Base-by-base conservation (phyloP, 2,797 vertebrate genomes). In the Chelon auratus region DNA sequence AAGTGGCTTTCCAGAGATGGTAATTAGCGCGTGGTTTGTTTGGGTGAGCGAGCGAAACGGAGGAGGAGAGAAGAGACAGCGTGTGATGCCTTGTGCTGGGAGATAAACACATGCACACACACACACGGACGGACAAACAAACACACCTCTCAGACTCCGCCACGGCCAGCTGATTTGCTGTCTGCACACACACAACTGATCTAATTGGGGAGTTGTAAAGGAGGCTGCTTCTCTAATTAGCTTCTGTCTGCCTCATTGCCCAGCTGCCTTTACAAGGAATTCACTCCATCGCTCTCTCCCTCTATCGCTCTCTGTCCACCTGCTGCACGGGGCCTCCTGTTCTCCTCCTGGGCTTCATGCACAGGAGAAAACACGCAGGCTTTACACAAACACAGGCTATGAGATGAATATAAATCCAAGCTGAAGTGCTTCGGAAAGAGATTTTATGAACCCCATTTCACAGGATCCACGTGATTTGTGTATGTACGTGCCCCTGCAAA, bases 181-280 rank as follows among this genome's bases (percentile, higher is more conserved):
- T 68, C 64, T 62, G 54, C 33, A 48, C 80, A 68, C 76, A 76
- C 68, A 63, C 69, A 82, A 71, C 81, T 86, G 89, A 93, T 93
- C 92, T 94, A 93, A 95, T 94, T 93, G 92, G 89, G 88, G 92
- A 87, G 88, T 92, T 92, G 93, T 93, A 93, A 90, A 94, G 86
- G 87, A 93, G 91, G 75, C 86, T 91, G 91, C 88, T 89, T 88
- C 88, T 87, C 91, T 95, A 94, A 95, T 95, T 94, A 94, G 92
- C 91, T 94, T 92, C 87, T 93, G 89, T 87, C 84, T 75, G 88
- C 91, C 92, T 94, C 94, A 94, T 94, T 94, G 93, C 90, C 90
- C 90, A 89, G 85, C 92, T 93, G 89, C 91, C 92, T 92, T 88
- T 91, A 89, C 84, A 83, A 86, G 87, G 83, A 89, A 87, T 90